Base-by-base conservation (phyloP, 1,140 invertebrate species). In the Zophobas morio region DNA sequence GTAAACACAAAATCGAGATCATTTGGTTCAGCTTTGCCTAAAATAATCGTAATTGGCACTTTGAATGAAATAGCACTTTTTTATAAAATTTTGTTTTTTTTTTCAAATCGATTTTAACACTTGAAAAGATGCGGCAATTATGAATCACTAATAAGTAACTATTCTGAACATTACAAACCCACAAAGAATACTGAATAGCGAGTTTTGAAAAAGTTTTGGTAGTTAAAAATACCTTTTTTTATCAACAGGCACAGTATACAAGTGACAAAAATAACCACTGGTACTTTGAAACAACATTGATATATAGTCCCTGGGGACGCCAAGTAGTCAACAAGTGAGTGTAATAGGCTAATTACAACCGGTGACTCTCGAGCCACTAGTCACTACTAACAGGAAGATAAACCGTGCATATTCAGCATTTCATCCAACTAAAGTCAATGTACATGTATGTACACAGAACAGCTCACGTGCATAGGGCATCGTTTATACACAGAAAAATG, bases 321-420 rank as follows among this genome's bases (percentile, higher is more conserved):
- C 78, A 76, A 77, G 78, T 77, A 81, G 79, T 79, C 79, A 81
- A 82, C 74, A 78, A 80, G 78, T 82, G 77, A 76, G 78, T 81
- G 79, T 76, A 80, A 82, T 80, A 80, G 76, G 78, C 80, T 85
- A 84, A 82, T 81, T 83, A 84, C 79, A 83, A 82, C 79, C 80
- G 63, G 81, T 81, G 82, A 81, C 79, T 74, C 70, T 74, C 71
- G 74, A 81, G 81, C 78, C 82, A 82, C 83, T 79, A 82, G 80
- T 83, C 81, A 82, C 83, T 85, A 85, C 83, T 83, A 83, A 85
- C 84, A 85, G 84, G 84, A 85, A 85, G 84, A 84, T 84, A 83
- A 84, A 85, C 84, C 84, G 84, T 85, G 84, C 84, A 84, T 84
- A 82, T 83, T 84, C 82, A 84, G 82, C 83, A 83, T 84, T 84